Conservation (phyloP, 2,113 vertebrate species). For the Colinus virginianus region DNA sequence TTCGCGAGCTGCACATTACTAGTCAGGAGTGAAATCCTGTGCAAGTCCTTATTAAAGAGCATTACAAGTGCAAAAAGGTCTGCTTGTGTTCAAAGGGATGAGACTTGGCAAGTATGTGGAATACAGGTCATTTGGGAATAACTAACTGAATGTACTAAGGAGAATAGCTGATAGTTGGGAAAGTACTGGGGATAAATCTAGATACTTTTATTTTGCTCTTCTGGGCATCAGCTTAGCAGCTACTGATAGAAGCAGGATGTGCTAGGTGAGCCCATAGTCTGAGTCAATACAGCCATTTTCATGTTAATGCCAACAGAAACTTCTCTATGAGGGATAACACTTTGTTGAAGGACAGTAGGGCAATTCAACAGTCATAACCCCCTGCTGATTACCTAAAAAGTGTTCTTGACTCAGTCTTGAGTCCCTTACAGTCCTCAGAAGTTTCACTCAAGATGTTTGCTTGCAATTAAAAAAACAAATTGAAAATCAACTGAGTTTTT, state of each 20-base stretch:
- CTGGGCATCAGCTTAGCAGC: neutral
- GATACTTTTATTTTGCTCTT: neutral
- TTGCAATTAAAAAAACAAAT: neutral
- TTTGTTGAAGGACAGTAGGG: neutral
- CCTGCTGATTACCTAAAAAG: neutral
- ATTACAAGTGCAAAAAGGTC: neutral
- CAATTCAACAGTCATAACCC: neutral
- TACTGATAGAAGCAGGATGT: neutral
- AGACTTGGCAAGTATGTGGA: neutral
- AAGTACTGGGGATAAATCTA: neutral
- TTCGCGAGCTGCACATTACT: neutral
- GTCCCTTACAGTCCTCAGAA: neutral
- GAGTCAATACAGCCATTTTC: neutral
- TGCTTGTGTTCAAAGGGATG: neutral
- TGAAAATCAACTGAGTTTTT: neutral
- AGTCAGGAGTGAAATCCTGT: neutral
- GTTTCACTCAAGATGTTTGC: neutral
- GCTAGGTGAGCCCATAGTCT: neutral
- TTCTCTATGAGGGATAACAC: neutral
- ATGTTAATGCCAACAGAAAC: neutral
- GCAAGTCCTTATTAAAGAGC: neutral
- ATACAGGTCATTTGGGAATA: neutral
- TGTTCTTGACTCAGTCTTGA: neutral
- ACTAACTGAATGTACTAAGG: neutral
- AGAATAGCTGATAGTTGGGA: neutral